These are phyloP conservation scores for Ceuthmochares aereus DNA, from an alignment of 2,113 vertebrate genomes.

Conservation along the genomic window DNA sequence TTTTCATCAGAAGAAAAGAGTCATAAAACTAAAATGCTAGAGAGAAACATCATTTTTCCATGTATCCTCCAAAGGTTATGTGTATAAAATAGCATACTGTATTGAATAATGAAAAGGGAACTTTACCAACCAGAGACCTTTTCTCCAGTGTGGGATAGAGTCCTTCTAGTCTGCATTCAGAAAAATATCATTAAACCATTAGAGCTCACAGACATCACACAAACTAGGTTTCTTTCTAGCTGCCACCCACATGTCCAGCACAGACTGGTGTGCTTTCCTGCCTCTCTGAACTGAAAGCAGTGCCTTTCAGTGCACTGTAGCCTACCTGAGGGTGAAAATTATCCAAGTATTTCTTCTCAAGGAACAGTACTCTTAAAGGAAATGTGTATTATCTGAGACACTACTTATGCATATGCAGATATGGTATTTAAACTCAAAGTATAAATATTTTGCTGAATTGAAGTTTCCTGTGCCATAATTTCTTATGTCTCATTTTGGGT, in stretches of 20 bases:
- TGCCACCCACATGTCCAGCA: not conserved
- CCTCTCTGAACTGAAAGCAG: not conserved
- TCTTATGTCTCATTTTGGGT: not conserved
- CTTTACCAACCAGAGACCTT: not conserved
- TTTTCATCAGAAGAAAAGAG: not conserved
- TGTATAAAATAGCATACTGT: not conserved
- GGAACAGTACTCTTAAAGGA: not conserved
- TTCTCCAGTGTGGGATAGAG: not conserved
- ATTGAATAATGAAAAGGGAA: not conserved
- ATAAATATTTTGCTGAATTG: constrained; percentile 50
- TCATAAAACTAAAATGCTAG: not conserved
- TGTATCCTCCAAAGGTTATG: not conserved
- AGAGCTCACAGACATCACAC: not conserved
- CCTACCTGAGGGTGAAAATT: not conserved
- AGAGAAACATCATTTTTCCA: not conserved
- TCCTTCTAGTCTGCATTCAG: not conserved
- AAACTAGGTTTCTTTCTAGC: not conserved
- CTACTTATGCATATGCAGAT: not conserved
- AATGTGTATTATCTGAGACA: not conserved
- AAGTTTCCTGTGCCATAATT: constrained; percentile 7
- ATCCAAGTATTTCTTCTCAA: not conserved
- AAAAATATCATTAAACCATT: not conserved
- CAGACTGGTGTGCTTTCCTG: not conserved
- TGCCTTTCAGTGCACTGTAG: not conserved
- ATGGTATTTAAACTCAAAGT: constrained; percentile 11